phyloP scores from a whole-genome alignment of 2,888 invertebrate genomes.

The Gisinianus flammeolus region DNA sequence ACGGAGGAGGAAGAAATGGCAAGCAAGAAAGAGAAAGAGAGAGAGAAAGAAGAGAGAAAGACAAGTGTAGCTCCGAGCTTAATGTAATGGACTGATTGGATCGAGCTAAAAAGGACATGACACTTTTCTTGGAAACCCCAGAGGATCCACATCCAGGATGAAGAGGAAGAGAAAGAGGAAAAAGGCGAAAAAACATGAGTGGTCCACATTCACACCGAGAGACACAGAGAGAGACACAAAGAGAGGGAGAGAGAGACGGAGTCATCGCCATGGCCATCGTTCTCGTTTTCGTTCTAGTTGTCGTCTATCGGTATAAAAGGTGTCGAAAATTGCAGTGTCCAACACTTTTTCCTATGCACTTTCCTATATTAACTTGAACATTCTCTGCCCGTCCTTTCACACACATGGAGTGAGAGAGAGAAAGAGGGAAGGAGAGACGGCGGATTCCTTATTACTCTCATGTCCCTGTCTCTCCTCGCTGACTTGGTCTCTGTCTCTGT shows the following conservation, averaged over 20 bases:
- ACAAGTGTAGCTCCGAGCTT: too few species aligned
- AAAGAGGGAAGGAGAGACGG: not conserved
- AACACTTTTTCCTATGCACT: not conserved
- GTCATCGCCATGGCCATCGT: not conserved
- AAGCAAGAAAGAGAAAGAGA: not conserved
- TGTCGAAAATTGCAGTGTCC: constrained; percentile 37
- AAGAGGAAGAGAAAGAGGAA: not conserved
- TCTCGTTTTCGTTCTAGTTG: not conserved
- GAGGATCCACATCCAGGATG: not conserved
- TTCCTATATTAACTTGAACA: not conserved
- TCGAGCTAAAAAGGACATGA: constrained; percentile 27
- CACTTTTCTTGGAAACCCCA: constrained; percentile 32
- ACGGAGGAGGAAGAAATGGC: too few species aligned
- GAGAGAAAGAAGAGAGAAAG: too few species aligned
- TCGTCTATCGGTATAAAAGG: not conserved
- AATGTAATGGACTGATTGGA: constrained; percentile 36
- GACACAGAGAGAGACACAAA: not conserved
- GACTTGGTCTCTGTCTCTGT: not conserved
- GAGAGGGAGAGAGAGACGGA: not conserved
- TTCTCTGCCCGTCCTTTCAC: not conserved
- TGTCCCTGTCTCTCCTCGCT: not conserved
- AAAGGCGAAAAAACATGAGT: constrained; percentile 6
- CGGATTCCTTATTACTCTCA: too few species aligned
- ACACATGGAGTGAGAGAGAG: not conserved
- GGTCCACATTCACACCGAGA: not conserved